A percentile compares a stretch with the other conserved stretches of the same genome.
Conservation (phyloP, 2,113 vertebrate species). For the Limnothrissa miodon region DNA sequence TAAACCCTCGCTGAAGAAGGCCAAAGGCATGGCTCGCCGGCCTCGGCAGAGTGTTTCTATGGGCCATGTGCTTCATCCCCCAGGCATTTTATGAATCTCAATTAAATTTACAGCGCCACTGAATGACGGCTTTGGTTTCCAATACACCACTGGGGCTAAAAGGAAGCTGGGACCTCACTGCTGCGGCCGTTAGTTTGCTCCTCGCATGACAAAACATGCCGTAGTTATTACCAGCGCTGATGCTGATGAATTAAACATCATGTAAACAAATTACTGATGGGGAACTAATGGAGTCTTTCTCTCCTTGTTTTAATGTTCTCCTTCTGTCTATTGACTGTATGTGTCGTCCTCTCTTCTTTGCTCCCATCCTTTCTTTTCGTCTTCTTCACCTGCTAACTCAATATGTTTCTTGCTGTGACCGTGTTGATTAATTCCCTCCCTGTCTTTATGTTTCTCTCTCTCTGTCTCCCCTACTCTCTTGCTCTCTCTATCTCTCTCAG, state of each 20-base stretch:
- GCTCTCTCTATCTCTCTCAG: constrained; percentile 65
- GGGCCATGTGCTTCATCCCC: constrained; percentile 5
- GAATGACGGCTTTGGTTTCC: not conserved
- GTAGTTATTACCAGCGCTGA: not conserved
- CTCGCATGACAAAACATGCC: not conserved
- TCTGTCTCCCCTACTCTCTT: constrained; percentile 8
- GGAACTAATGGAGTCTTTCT: not conserved
- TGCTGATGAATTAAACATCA: constrained; percentile 3
- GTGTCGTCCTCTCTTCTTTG: not conserved
- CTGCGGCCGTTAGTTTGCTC: not conserved
- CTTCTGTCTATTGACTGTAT: not conserved
- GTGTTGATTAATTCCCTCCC: not conserved
- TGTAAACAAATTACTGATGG: constrained; percentile 15
- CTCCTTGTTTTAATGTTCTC: not conserved
- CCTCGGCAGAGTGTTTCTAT: constrained; percentile 22
- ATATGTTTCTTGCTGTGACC: not conserved
- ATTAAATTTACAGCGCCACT: constrained; percentile 21
- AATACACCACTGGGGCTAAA: constrained; percentile 13
- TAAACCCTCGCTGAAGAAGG: constrained; percentile 19
- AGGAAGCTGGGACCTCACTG: not conserved
- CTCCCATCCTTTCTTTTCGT: no score
- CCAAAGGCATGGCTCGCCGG: not conserved
- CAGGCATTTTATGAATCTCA: constrained; percentile 30
- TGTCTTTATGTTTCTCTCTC: constrained; percentile 26
- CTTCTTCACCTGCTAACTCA: not conserved